These are phyloP conservation scores for Nemurella pictetii DNA, from an alignment of 2,888 invertebrate genomes.

Conservation along the genomic window DNA sequence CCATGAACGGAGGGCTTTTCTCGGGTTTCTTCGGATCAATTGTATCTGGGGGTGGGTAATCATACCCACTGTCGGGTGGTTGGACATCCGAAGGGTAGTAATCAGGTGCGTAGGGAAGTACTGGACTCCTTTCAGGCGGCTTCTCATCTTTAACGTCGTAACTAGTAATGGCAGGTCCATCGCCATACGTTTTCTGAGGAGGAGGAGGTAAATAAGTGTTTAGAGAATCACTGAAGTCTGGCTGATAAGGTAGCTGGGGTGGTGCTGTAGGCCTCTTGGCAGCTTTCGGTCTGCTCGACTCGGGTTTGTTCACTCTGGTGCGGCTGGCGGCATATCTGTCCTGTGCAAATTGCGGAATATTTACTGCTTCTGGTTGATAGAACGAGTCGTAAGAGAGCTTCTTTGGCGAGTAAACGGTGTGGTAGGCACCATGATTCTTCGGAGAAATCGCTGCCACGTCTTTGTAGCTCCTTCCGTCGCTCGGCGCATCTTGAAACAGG, in stretches of 20 bases:
- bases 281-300: not conserved
- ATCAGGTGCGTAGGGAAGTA: not conserved
- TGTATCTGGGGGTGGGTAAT: conserved; percentile 4
- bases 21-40: not conserved
- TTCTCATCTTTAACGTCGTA: not conserved
- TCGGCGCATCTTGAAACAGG: not conserved
- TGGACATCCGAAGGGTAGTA: not conserved
- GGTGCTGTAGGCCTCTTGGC: not conserved
- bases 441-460: not conserved
- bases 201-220: conserved; percentile 16
- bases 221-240: conserved; percentile 11
- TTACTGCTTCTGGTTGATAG: not conserved
- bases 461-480: not conserved
- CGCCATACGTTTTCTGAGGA: conserved; percentile 10
- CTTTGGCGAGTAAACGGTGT: not conserved
- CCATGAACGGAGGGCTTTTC: not conserved
- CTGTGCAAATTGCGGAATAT: not conserved
- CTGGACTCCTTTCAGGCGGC: not conserved
- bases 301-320: not conserved
- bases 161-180: not conserved
- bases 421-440: not conserved
- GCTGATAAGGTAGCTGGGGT: not conserved
- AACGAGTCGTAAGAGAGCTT: not conserved
- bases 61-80: conserved; percentile 9
- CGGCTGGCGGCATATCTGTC: not conserved